A percentile compares a stretch with the other conserved stretches of the same genome.
Conservation (phyloP, 1,140 invertebrate genomes). For the Zaprionus africanus region DNA sequence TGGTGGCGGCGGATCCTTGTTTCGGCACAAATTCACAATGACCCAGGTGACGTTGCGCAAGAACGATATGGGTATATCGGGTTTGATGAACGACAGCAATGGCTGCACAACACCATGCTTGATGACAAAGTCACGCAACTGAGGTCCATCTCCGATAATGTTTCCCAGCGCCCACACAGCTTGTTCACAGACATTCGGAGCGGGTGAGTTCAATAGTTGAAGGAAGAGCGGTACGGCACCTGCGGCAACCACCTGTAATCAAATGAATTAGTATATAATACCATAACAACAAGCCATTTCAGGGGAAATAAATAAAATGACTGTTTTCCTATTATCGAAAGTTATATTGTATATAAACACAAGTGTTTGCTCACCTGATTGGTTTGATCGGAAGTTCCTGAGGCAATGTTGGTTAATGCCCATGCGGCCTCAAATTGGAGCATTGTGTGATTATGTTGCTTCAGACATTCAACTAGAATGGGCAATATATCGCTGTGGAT, state of each 20-base stretch:
- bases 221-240: conserved; percentile 98
- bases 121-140: conserved; percentile 96
- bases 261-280: neutral
- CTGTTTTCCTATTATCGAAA: neutral
- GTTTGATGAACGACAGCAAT: conserved; percentile 95
- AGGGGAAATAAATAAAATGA: neutral
- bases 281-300: neutral
- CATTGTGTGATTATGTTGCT: conserved; percentile 93
- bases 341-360: neutral
- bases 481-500: conserved; percentile 97
- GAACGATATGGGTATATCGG: conserved; percentile 96
- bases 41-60: conserved; percentile 99
- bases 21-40: conserved; percentile 98
- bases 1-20: conserved; percentile 96
- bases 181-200: conserved; percentile 99
- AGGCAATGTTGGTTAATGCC: conserved; percentile 99
- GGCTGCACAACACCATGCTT: conserved; percentile 95
- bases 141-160: conserved; percentile 96
- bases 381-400: conserved; percentile 97
- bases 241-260: conserved; percentile 93
- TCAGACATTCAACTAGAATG: conserved; percentile 95
- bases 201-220: conserved; percentile 94
- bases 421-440: conserved; percentile 99
- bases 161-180: conserved; percentile 99
- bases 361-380: conserved; percentile 85